Conservation (phyloP, 2,888 invertebrate species). For the Fragum whitleyi region DNA sequence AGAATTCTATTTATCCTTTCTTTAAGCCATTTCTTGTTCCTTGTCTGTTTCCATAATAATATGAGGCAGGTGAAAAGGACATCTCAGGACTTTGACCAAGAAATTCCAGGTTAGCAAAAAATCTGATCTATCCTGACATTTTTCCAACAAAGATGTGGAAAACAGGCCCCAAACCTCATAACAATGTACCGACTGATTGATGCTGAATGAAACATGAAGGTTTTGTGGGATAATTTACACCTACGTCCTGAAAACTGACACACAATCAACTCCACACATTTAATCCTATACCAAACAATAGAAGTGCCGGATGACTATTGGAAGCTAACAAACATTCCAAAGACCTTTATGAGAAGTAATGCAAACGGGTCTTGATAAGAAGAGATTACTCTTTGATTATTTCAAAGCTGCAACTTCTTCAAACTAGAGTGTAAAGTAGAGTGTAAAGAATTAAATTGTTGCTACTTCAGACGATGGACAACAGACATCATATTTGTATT, state of each 20-base stretch:
- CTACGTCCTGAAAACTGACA: slow-evolving; percentile 13
- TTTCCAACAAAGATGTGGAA: slow-evolving; percentile 16
- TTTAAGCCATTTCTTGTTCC: no score
- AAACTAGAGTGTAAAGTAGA: no score
- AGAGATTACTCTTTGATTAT: no score
- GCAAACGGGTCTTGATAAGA: no score
- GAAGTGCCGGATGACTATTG: background rate
- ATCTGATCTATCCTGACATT: background rate
- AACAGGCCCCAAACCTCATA: slow-evolving; percentile 7
- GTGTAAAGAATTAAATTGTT: no score
- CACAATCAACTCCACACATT: background rate
- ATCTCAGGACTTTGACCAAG: background rate
- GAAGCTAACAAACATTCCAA: no score
- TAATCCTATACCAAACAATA: slow-evolving; percentile 2
- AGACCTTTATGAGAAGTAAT: no score
- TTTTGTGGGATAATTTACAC: slow-evolving; percentile 14
- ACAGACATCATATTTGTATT: no score
- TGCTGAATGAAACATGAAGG: slow-evolving; percentile 25
- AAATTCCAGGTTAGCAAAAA: slow-evolving; percentile 19
- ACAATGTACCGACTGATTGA: slow-evolving; percentile 13
- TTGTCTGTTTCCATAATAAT: no score
- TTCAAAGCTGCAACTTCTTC: no score
- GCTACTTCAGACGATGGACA: no score
- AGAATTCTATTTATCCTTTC: no score
- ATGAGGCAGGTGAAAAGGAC: slow-evolving; percentile 7